phyloP scores from a whole-genome alignment of 2,113 vertebrate species.

The Leuciscus idus region DNA sequence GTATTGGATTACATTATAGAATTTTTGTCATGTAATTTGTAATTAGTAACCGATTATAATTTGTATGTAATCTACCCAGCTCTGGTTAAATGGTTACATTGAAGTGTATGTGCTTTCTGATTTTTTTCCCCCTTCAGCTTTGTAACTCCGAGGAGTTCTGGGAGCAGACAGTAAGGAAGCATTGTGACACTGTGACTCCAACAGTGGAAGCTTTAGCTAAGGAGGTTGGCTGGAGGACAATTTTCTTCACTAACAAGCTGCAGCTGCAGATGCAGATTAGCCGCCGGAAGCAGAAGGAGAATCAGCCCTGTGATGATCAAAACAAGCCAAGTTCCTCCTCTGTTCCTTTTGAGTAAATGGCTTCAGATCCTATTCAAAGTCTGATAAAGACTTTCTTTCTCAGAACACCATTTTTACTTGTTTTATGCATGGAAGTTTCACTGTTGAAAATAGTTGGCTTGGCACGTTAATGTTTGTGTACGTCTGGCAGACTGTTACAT shows the following conservation, averaged over 20 bases:
- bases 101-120: neutral
- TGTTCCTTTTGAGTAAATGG: neutral
- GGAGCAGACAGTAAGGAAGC: conserved; percentile 72
- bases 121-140: conserved; percentile 63
- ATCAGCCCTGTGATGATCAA: conserved; percentile 27
- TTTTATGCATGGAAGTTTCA: neutral
- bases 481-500: neutral
- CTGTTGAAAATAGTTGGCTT: neutral
- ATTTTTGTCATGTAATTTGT: too few relatives aligned
- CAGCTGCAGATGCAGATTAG: conserved; percentile 80
- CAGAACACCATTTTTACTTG: neutral
- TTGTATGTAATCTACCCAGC: neutral
- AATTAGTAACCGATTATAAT: too few relatives aligned
- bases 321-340: neutral
- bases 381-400: neutral
- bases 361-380: neutral
- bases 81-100: neutral
- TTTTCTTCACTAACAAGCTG: conserved; percentile 83
- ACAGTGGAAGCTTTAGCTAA: conserved; percentile 75
- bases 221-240: conserved; percentile 79
- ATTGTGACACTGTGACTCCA: conserved; percentile 70
- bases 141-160: conserved; percentile 78
- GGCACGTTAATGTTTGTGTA: neutral
- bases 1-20: too few relatives aligned
- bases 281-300: conserved; percentile 65